A percentile compares a stretch with the other conserved stretches of the same genome.
phyloP scores from a whole-genome alignment of 2,797 vertebrate species.

The Gallinago stenura region DNA sequence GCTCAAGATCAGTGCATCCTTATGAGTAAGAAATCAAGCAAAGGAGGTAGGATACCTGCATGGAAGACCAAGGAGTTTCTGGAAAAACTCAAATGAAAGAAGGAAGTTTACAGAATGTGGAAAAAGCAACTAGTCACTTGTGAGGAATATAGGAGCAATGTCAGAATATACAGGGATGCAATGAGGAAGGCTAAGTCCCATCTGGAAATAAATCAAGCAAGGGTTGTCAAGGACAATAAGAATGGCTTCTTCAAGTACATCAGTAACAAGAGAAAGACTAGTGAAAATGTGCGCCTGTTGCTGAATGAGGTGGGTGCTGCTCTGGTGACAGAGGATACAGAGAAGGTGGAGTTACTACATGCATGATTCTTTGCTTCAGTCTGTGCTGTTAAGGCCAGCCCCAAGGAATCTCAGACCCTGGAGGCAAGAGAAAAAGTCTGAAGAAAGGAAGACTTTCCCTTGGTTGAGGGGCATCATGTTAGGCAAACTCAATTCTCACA shows the following conservation, averaged over 20 bases:
- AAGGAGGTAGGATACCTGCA: background rate
- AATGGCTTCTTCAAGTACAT: background rate
- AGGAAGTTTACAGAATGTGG: background rate
- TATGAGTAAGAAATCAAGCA: background rate
- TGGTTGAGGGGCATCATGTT: background rate
- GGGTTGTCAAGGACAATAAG: background rate
- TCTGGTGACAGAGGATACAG: background rate
- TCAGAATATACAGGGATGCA: background rate
- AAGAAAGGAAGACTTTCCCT: background rate
- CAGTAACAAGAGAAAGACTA: background rate
- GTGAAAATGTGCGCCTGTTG: background rate
- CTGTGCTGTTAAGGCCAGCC: background rate
- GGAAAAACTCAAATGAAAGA: background rate
- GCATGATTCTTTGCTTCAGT: background rate
- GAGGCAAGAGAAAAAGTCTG: background rate
- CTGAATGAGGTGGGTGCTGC: background rate
- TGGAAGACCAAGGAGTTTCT: background rate
- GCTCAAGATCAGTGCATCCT: background rate
- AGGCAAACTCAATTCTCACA: background rate
- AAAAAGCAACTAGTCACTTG: background rate
- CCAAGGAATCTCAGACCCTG: background rate
- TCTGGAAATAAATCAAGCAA: background rate
- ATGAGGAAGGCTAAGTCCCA: background rate
- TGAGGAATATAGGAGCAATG: background rate
- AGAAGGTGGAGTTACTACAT: background rate